Conservation (phyloP, 2,113 vertebrate genomes). For the Eulemur rufifrons region DNA sequence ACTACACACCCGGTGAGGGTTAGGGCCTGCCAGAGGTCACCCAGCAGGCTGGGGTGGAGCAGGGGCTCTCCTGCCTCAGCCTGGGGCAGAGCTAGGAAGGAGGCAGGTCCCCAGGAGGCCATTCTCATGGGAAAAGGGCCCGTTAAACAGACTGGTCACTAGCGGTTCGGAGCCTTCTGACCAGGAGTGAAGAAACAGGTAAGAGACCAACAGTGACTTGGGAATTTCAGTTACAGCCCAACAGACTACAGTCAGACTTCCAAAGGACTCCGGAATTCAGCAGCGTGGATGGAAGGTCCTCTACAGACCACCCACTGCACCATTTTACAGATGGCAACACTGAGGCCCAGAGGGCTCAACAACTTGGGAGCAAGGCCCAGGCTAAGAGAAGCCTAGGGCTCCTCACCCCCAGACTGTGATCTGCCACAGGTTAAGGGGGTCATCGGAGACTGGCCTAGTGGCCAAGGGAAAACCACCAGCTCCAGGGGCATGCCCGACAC, state of each 20-base stretch:
- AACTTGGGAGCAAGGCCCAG: neutral
- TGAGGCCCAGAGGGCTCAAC: neutral
- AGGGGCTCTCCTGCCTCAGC: neutral
- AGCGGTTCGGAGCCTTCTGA: neutral
- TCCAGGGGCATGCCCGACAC: neutral
- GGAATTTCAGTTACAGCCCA: neutral
- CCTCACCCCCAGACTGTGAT: neutral
- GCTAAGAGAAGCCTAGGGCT: neutral
- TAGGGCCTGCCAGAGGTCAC: neutral
- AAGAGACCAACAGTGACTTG: rapidly evolving
- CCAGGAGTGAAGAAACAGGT: neutral
- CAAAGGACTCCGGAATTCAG: neutral
- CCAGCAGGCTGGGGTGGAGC: neutral
- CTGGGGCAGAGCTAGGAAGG: neutral
- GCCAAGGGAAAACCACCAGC: neutral
- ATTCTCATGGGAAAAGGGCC: neutral
- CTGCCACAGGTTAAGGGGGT: neutral
- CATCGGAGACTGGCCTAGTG: neutral
- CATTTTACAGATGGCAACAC: neutral
- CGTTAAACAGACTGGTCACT: too few species aligned
- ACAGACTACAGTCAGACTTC: neutral
- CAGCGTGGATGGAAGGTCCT: neutral
- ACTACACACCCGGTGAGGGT: neutral
- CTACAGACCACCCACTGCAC: neutral
- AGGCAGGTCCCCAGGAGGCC: neutral